Conservation (phyloP, 2,797 vertebrate species). For the Alosa sapidissima region DNA sequence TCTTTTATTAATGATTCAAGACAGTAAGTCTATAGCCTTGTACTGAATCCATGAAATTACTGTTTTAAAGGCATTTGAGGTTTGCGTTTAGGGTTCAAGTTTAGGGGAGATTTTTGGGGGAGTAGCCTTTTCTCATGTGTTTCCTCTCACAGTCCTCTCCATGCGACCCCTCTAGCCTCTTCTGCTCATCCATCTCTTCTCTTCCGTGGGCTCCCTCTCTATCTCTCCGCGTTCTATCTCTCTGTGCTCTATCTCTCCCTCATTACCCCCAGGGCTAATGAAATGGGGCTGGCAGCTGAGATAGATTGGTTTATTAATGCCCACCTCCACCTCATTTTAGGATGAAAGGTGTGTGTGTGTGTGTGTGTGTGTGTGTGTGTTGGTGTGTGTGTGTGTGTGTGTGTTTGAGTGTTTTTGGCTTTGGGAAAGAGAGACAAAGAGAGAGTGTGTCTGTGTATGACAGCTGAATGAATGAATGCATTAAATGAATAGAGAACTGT, state of each 20-base stretch:
- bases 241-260: neutral
- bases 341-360: neutral
- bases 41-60: neutral
- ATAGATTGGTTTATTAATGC: conserved; percentile 16
- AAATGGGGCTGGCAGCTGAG: conserved; percentile 7
- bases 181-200: neutral
- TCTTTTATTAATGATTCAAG: neutral
- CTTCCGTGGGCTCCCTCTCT: neutral
- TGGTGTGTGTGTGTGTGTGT: no score
- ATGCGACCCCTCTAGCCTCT: neutral
- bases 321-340: conserved; percentile 13
- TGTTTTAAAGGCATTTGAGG: neutral
- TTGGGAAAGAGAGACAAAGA: neutral
- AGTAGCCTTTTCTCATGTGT: neutral
- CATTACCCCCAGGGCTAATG: neutral
- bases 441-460: neutral
- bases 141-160: neutral
- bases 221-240: neutral
- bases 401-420: neutral
- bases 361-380: no score
- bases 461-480: neutral
- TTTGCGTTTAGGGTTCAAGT: neutral
- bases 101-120: neutral
- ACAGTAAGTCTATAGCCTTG: neutral
- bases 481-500: neutral